These are phyloP conservation scores for Carabus problematicus DNA, from an alignment of 2,888 invertebrate genomes.

Conservation along the genomic window DNA sequence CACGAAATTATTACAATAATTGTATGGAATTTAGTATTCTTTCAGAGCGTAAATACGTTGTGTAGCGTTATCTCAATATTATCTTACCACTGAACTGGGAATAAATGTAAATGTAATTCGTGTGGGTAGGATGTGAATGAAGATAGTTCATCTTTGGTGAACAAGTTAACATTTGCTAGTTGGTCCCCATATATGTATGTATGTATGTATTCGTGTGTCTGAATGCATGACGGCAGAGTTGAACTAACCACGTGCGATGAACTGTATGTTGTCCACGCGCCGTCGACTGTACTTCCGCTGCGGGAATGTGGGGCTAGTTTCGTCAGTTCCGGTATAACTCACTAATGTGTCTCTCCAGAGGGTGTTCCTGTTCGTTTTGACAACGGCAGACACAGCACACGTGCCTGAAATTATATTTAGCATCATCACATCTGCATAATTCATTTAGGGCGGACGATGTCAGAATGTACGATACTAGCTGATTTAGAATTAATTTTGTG, in stretches of 20 bases:
- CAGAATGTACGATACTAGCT: too few species aligned
- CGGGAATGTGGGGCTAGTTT: constrained; percentile 7
- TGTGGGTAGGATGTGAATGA: not conserved
- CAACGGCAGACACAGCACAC: not conserved
- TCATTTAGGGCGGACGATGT: too few species aligned
- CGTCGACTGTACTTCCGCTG: constrained; percentile 27
- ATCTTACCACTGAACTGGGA: too few species aligned
- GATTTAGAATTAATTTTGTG: too few species aligned
- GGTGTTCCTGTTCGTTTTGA: constrained; percentile 2
- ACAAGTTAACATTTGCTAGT: not conserved
- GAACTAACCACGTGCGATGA: not conserved
- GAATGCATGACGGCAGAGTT: not conserved
- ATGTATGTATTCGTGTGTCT: not conserved
- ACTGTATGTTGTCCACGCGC: constrained; percentile 17
- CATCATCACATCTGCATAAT: too few species aligned
- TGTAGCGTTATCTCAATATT: too few species aligned
- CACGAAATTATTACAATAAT: not conserved
- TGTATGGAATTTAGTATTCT: too few species aligned
- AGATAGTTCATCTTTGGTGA: not conserved
- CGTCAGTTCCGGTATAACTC: constrained; percentile 10
- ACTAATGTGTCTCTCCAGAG: not conserved
- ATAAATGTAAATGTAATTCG: constrained; percentile 7
- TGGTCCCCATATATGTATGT: too few species aligned
- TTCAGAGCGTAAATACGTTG: too few species aligned
- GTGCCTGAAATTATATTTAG: not conserved